Conservation (phyloP, 2,888 invertebrate genomes). For the Mechanitis mazaeus region DNA sequence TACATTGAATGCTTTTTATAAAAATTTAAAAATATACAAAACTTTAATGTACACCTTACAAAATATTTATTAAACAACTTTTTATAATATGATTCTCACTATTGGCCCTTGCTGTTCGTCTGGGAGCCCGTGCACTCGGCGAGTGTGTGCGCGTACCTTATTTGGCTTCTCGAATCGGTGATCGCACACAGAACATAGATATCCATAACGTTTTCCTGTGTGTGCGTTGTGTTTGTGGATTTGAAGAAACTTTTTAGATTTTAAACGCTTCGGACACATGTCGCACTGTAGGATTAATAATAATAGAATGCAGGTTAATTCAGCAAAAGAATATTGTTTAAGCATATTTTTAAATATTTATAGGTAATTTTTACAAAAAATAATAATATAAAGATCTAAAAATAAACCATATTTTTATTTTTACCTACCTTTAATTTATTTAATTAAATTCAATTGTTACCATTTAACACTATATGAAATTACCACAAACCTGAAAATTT, state of each 20-base stretch:
- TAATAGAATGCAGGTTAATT: no score
- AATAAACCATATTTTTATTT: no score
- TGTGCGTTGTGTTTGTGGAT: constrained; percentile 70
- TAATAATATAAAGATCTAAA: no score
- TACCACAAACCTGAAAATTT: constrained; percentile 53
- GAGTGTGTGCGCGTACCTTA: constrained; percentile 61
- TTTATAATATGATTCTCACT: constrained; percentile 51
- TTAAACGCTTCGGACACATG: constrained; percentile 63
- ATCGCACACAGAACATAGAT: constrained; percentile 59
- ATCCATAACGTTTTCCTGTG: constrained; percentile 62
- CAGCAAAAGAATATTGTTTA: no score
- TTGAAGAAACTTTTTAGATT: constrained; percentile 66
- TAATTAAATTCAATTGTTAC: neutral
- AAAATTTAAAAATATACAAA: no score
- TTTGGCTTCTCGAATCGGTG: constrained; percentile 69
- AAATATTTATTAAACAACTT: neutral
- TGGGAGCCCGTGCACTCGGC: constrained; percentile 57
- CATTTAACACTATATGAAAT: no score
- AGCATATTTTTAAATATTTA: no score
- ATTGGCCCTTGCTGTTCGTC: constrained; percentile 57
- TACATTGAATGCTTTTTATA: no score
- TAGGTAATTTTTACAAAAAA: no score
- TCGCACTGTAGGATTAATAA: constrained; percentile 48
- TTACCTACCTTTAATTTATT: neutral
- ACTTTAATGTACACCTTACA: neutral